Conservation (phyloP, 2,888 invertebrate species). For the Autographa gamma region DNA sequence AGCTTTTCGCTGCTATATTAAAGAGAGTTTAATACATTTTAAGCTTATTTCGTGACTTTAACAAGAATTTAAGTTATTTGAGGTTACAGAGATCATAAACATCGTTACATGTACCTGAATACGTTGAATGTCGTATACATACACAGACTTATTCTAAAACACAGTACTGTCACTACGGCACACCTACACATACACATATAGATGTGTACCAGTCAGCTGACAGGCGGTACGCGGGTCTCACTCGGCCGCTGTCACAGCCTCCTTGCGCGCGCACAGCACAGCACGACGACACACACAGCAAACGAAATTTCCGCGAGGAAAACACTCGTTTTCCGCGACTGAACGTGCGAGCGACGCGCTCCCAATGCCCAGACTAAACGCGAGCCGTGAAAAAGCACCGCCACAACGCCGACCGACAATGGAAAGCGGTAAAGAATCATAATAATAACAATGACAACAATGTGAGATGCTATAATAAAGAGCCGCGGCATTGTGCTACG, state of each 20-base stretch:
- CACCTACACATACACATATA: constrained; percentile 45
- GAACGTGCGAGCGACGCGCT: constrained; percentile 88
- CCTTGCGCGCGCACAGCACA: constrained; percentile 75
- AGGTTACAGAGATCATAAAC: constrained; percentile 2
- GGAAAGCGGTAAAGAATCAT: constrained; percentile 90
- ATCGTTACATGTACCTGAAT: constrained; percentile 28
- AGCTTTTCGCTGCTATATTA: neutral
- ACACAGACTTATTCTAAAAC: constrained; percentile 44
- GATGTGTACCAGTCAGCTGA: constrained; percentile 64
- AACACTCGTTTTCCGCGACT: constrained; percentile 86
- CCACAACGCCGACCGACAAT: constrained; percentile 89
- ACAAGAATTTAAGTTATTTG: neutral
- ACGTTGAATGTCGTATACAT: constrained; percentile 26
- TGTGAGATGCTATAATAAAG: constrained; percentile 90
- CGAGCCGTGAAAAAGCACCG: constrained; percentile 89
- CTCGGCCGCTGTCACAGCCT: constrained; percentile 65
- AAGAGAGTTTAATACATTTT: neutral
- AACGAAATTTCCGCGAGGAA: constrained; percentile 83
- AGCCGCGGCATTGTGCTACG: constrained; percentile 88
- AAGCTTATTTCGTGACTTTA: neutral
- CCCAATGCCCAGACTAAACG: constrained; percentile 88
- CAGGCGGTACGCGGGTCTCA: constrained; percentile 51
- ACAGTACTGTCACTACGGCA: constrained; percentile 60
- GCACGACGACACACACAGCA: constrained; percentile 74
- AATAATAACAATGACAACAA: constrained; percentile 90